Percentiles rank a stretch among this genome's conserved stretches.
Evolutionary conservation across 53 echinoderm and acorn worm genomes (phyloP).

Genomic region (Actinopyga echinites): DNA sequence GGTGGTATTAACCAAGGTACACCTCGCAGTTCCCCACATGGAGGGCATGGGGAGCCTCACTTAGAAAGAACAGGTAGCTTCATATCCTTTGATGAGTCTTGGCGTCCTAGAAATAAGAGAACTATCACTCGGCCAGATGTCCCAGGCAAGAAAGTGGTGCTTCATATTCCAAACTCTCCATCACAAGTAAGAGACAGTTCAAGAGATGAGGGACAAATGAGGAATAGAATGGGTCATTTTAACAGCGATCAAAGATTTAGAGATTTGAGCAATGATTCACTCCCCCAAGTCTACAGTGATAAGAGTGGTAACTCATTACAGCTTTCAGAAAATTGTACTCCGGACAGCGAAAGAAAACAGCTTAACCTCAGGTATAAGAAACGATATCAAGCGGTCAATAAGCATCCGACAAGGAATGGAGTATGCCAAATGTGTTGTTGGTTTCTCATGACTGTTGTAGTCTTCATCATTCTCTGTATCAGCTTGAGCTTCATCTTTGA

Average conservation of each 20-base stretch:
- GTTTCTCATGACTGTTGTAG: background rate
- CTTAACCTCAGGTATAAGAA: background rate
- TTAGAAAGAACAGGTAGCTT: constrained; percentile 7
- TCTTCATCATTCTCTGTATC: background rate
- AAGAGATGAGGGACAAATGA: too few relatives aligned
- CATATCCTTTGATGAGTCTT: background rate
- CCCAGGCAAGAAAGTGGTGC: too few relatives aligned
- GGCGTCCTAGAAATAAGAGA: background rate
- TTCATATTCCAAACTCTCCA: too few relatives aligned
- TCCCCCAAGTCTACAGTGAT: too few relatives aligned
- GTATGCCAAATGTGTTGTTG: constrained; percentile 2
- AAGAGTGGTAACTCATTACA: too few relatives aligned
- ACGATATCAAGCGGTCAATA: background rate
- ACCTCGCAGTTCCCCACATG: background rate
- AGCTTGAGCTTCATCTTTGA: background rate
- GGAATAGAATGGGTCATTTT: too few relatives aligned
- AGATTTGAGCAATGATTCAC: too few relatives aligned
- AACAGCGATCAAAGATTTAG: too few relatives aligned
- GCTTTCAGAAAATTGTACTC: too few relatives aligned
- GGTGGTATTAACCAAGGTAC: background rate
- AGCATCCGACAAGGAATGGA: too few relatives aligned
- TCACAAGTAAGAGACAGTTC: too few relatives aligned
- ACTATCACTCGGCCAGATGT: background rate
- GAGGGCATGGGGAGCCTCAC: background rate
- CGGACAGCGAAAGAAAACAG: background rate